Evolutionary conservation across 2,888 invertebrate species (phyloP).

Genomic region (Norana najaformis): DNA sequence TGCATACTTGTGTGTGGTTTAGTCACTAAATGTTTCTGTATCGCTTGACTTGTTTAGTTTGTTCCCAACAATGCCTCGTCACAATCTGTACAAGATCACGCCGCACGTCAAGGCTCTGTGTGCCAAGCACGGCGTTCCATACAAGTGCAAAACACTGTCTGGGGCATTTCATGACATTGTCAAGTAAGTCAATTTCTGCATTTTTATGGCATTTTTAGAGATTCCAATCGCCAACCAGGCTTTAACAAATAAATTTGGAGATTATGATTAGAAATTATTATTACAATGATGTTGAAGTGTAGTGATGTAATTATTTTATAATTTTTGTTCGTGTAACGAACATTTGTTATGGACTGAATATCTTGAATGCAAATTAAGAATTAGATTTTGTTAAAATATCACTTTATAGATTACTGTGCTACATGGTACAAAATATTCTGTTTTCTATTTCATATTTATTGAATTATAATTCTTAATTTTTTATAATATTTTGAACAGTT

Average conservation of each 20-base stretch:
- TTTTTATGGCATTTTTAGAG: not conserved
- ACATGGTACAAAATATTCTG: no score
- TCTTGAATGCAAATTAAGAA: no score
- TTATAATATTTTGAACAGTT: no score
- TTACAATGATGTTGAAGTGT: not conserved
- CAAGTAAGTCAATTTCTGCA: slow-evolving; percentile 30
- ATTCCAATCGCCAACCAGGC: not conserved
- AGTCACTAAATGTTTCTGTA: not conserved
- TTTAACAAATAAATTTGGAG: no score
- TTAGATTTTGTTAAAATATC: no score
- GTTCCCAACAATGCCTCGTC: slow-evolving; percentile 50
- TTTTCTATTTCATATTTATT: no score
- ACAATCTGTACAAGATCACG: slow-evolving; percentile 47
- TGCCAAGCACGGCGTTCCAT: slow-evolving; percentile 45
- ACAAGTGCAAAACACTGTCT: slow-evolving; percentile 44
- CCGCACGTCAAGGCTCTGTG: slow-evolving; percentile 46
- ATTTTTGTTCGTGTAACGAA: no score
- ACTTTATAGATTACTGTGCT: no score
- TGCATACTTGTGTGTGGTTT: not conserved
- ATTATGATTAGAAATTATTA: not conserved
- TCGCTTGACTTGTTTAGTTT: slow-evolving; percentile 41
- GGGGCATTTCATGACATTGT: slow-evolving; percentile 47
- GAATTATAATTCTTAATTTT: no score
- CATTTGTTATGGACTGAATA: no score
- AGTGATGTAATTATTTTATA: not conserved